Base-by-base conservation (phyloP, 1,140 invertebrate species). In the Araneus ventricosus region DNA sequence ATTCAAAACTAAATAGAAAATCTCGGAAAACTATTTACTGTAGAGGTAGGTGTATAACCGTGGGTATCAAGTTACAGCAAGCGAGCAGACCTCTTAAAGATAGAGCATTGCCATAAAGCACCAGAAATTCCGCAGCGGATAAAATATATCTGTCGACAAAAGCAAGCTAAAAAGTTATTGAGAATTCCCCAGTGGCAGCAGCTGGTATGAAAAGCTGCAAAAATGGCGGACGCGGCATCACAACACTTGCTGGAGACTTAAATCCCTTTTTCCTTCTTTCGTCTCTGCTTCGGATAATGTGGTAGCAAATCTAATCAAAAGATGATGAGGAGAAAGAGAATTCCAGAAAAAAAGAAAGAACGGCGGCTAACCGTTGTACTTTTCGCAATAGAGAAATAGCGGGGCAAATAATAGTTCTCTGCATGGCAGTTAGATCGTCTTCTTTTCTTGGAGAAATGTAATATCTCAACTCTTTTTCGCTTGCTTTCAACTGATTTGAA, bases 281-380 rank as follows among this genome's bases (percentile, higher is more conserved):
- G 14, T 14, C 30, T 30, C 20, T 45, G 14, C 82, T 30, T 45
- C 82, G 39, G 39, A 52, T 84, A 57, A 57, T 84, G 39, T 34
- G 82, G 82, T 41, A 84, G 82, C 82, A 84, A 84, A 84, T 84
- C 82, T 84, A 84, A 84, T 84, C 82, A 84, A 57, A 84, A 84
- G 82, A 84, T 84, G 45, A 84, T 84, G 82, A 84, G 41, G n/a
- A 84, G 45, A 84, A 84, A 57, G 82, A 52, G 22, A 84, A 84
- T 52, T 52, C 27, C 7, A 37, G 34, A 30, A 84, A 57, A 45
- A 30, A 84, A 4, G 17, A 17, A 52, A 52, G 27, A 30, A 10
- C 3, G 27, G 45, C 27, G 39, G 41, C n/a, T 84, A 84, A 57
- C 45, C 24, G 70, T 34, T 37, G 34, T 84, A 45, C 27, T 52